Percentiles rank a stretch among this genome's conserved stretches.
Evolutionary conservation across 1,140 invertebrate genomes (phyloP).

Genomic region (Arctopsyche grandis): DNA sequence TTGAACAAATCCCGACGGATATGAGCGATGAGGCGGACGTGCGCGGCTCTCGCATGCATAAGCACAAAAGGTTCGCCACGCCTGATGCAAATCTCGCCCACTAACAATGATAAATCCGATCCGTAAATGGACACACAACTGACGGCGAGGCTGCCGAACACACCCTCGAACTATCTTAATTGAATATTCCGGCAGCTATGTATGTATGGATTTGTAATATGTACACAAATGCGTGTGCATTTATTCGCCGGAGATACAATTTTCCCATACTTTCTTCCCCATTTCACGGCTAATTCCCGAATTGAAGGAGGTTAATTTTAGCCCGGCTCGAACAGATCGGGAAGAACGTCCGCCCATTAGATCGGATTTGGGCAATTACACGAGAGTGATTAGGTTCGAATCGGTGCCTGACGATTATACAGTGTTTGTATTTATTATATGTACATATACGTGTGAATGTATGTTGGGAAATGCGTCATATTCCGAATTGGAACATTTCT

Average conservation of each 20-base stretch:
- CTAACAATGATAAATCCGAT: slow-evolving; percentile 54
- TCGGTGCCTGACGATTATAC: too few species aligned
- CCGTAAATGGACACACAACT: slow-evolving; percentile 46
- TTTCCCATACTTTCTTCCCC: background rate
- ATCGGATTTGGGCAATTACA: slow-evolving; percentile 13
- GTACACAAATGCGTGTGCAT: background rate
- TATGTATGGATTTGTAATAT: too few species aligned
- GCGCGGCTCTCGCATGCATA: background rate
- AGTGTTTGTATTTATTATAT: too few species aligned
- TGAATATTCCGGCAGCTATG: slow-evolving; percentile 28
- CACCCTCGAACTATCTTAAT: slow-evolving; percentile 39
- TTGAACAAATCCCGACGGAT: too few species aligned
- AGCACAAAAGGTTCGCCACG: slow-evolving; percentile 17
- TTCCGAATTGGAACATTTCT: too few species aligned
- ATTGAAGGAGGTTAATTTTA: slow-evolving; percentile 25
- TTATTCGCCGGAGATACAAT: background rate
- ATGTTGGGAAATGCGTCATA: too few species aligned
- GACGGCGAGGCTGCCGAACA: slow-evolving; percentile 22
- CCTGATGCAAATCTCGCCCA: slow-evolving; percentile 49
- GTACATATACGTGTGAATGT: too few species aligned
- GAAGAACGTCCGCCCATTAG: background rate
- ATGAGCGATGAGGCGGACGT: background rate
- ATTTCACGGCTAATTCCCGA: slow-evolving; percentile 9
- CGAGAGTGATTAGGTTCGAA: slow-evolving; percentile 14
- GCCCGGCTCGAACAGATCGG: background rate